Evolutionary conservation across 2,113 vertebrate genomes (phyloP), one percentile per base, ranked within the genome.

Genomic region (Poeciliopsis retropinna): DNA sequence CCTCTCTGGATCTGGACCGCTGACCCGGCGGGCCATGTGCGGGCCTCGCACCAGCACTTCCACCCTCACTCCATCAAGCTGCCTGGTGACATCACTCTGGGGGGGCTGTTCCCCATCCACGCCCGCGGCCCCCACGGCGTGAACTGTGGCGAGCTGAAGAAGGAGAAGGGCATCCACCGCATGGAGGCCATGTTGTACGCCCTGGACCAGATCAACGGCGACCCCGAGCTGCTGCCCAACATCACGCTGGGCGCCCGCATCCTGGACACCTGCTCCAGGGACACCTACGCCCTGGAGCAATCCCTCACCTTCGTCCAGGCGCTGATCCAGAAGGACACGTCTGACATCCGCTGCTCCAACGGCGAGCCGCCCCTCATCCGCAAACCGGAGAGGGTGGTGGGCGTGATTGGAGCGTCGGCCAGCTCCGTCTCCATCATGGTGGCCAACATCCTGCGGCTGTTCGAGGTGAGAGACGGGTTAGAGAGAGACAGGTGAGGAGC

Each of bases 171-270:
- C 0, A 94, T 98, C 76, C 97, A 98, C 64, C 95, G 97, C 1
- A 92, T 98, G 90, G 97, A 97, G 82, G 97, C 96, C 85, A 97
- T 98, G 97, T 79, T 97, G 32, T 98, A 97, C 1, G 97, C 96
- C 0, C 91, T 97, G 87, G 97, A 98, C 79, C 96, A 95, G 44
- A 95, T 98, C 64, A 98, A 98, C 85, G 90, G 94, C 0, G 96
- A 97, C 88, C 93, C 96, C 0, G 80, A 85, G 4, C 85, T 97
- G 73, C 94, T 98, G 57, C 97, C 97, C 5, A 96, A 97, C 87
- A 93, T 97, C 81, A 97, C 95, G 0, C 88, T 98, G 74, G 97
- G 97, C 0, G 96, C 95, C 0, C 93, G 96, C 2, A 95, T 98
- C 87, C 92, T 98, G 0, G 96, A 97, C 89, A 97, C 96, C 1